phyloP scores from a whole-genome alignment of 2,797 vertebrate species.

The Coracias cyanogaster region DNA sequence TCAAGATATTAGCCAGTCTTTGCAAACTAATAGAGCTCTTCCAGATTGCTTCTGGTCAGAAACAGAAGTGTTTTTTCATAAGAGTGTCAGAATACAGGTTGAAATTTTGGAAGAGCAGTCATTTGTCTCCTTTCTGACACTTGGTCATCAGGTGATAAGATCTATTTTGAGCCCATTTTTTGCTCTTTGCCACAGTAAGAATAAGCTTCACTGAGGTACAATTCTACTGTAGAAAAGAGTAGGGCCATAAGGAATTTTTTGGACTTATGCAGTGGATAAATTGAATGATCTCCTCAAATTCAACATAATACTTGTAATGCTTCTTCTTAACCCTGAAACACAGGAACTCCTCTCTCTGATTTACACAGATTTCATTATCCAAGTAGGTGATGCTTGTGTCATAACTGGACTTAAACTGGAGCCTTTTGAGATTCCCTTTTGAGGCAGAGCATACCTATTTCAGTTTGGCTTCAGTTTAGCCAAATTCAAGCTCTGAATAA shows the following conservation, averaged over 20 bases:
- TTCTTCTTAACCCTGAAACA: background rate
- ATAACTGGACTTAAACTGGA: background rate
- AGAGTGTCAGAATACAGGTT: background rate
- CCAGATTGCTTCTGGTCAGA: background rate
- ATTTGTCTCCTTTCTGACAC: background rate
- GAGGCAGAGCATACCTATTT: background rate
- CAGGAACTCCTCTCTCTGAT: background rate
- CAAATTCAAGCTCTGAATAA: background rate
- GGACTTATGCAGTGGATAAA: background rate
- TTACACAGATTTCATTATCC: background rate
- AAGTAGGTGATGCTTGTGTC: background rate
- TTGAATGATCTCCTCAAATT: background rate
- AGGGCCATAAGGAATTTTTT: background rate
- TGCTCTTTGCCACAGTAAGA: background rate
- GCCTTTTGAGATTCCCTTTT: background rate
- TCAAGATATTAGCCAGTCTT: background rate
- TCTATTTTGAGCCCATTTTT: background rate
- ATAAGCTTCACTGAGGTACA: background rate
- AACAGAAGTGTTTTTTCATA: background rate
- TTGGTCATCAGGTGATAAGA: background rate
- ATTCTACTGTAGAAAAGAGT: background rate
- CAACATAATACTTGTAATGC: background rate
- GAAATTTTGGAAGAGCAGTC: background rate
- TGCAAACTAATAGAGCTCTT: background rate
- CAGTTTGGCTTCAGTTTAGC: background rate